Percentiles rank a stretch among this genome's conserved stretches.
Conservation (phyloP, 2,888 invertebrate genomes). For the Erebia epiphron region DNA sequence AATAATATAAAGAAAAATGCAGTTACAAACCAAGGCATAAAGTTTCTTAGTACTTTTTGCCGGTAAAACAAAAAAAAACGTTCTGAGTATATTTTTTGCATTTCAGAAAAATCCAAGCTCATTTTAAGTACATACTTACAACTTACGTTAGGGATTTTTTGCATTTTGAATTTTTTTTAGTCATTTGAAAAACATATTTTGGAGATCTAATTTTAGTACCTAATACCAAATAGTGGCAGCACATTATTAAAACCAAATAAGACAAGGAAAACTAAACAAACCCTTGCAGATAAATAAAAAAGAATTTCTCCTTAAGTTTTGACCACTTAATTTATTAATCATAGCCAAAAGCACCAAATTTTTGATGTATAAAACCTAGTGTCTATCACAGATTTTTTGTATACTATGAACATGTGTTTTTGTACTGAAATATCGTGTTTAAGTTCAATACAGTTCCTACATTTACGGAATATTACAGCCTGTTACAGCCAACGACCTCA, state of each 20-base stretch:
- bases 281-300: background rate
- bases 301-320: background rate
- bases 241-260: background rate
- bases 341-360: slow-evolving; percentile 6
- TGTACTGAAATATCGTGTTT: background rate
- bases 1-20: background rate
- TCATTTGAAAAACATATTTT: background rate
- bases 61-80: too few relatives aligned
- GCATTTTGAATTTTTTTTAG: too few relatives aligned
- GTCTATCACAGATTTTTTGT: background rate
- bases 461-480: background rate
- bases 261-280: background rate
- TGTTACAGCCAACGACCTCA: too few relatives aligned
- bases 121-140: background rate
- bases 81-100: background rate
- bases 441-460: background rate
- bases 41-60: background rate
- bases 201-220: background rate
- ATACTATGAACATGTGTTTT: background rate
- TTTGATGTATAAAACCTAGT: background rate
- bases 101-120: background rate
- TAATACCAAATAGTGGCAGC: background rate
- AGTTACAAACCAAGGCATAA: background rate
- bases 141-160: background rate
- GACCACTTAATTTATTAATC: background rate